phyloP scores from a whole-genome alignment of 1,140 invertebrate species.

The Mesaphorura yosii region DNA sequence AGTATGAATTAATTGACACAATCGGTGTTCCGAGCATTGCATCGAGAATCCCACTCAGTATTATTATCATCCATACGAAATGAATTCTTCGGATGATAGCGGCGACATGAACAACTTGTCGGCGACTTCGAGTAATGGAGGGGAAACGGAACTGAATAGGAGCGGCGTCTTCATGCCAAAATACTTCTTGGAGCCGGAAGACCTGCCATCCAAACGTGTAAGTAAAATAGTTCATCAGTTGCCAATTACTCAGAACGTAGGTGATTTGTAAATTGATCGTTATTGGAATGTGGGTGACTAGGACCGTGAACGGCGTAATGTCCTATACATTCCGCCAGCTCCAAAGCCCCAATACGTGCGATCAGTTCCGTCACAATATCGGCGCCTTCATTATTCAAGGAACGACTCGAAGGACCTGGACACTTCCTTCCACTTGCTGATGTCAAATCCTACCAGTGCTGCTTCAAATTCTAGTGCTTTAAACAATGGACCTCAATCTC shows the following conservation, averaged over 20 bases:
- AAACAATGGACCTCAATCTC: constrained; percentile 23
- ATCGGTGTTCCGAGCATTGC: too few relatives aligned
- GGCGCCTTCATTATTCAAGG: too few relatives aligned
- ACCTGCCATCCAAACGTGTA: constrained; percentile 28
- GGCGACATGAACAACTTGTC: too few relatives aligned
- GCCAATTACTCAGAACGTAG: too few relatives aligned
- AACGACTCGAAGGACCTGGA: too few relatives aligned
- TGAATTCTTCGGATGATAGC: too few relatives aligned
- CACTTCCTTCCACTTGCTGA: constrained; percentile 27
- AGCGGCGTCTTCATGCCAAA: constrained; percentile 17
- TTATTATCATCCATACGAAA: too few relatives aligned
- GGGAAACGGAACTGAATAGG: neutral
- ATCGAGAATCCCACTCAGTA: too few relatives aligned
- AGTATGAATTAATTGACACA: too few relatives aligned
- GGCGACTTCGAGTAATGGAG: too few relatives aligned
- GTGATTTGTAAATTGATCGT: too few relatives aligned
- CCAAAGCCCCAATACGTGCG: constrained; percentile 24
- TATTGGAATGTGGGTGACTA: constrained; percentile 7
- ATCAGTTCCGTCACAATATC: constrained; percentile 17
- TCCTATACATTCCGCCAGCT: constrained; percentile 24
- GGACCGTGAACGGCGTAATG: constrained; percentile 23
- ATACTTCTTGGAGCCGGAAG: constrained; percentile 22
- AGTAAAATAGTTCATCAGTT: too few relatives aligned
- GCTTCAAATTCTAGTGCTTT: neutral
- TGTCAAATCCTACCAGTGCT: constrained; percentile 2